Percentiles rank a stretch among this genome's conserved stretches.
Conservation (phyloP, 2,797 vertebrate species). For the Gallinago solitaria region DNA sequence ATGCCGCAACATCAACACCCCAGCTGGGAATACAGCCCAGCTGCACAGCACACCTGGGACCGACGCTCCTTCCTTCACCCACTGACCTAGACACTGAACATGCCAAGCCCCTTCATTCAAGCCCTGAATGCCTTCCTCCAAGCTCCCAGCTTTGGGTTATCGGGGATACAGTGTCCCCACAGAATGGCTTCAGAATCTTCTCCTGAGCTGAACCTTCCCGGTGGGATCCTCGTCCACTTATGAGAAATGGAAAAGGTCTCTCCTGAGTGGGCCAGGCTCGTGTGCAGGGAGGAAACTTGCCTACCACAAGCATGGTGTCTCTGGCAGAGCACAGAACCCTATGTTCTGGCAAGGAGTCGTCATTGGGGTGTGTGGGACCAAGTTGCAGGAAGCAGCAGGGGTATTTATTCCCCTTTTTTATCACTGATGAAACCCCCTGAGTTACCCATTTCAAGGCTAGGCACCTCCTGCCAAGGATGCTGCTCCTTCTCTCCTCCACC, state of each 20-base stretch:
- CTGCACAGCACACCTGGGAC: rapidly evolving
- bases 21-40: neutral
- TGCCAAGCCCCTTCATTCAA: neutral
- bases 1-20: neutral
- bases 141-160: neutral
- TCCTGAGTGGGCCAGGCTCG: neutral
- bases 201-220: neutral
- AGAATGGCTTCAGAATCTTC: neutral
- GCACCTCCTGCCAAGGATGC: neutral
- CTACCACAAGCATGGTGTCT: rapidly evolving
- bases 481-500: neutral
- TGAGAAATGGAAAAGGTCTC: neutral
- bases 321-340: rapidly evolving
- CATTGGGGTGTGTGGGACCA: neutral
- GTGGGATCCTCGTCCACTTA: neutral
- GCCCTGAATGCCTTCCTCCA: neutral
- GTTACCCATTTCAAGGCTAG: neutral
- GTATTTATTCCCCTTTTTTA: neutral
- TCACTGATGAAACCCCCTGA: neutral
- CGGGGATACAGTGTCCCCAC: neutral
- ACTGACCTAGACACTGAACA: neutral
- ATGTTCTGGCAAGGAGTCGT: neutral
- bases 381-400: neutral
- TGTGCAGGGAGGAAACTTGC: neutral
- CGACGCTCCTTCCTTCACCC: neutral